Conservation (phyloP, 2,888 invertebrate genomes). For the Mimachlamys varia region DNA sequence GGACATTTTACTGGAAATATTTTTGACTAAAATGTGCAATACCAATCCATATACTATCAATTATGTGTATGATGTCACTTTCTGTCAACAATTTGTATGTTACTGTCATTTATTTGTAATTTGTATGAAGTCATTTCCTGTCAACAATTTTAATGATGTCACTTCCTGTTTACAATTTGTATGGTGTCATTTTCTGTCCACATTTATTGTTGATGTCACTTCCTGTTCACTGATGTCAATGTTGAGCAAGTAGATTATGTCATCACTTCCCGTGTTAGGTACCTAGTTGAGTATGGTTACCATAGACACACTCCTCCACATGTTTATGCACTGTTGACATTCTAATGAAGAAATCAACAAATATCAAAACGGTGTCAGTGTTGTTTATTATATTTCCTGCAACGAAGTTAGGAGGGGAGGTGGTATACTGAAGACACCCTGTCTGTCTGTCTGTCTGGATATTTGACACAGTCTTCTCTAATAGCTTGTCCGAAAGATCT, state of each 20-base stretch:
- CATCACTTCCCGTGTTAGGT: not conserved
- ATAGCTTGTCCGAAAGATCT: no score
- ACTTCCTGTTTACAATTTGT: not conserved
- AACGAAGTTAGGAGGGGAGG: no score
- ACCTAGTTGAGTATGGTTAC: not conserved
- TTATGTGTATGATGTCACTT: not conserved
- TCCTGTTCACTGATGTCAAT: not conserved
- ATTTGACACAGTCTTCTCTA: no score
- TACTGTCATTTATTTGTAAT: not conserved
- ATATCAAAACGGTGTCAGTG: not conserved
- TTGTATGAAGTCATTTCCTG: not conserved
- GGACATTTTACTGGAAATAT: no score
- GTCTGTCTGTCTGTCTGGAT: no score
- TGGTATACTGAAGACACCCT: no score
- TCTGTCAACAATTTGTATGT: not conserved
- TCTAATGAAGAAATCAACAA: slow-evolving; percentile 21
- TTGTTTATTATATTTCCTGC: not conserved
- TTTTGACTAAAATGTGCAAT: not conserved
- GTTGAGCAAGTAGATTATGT: not conserved
- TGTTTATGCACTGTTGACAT: slow-evolving; percentile 17
- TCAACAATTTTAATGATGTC: not conserved
- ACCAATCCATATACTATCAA: not conserved
- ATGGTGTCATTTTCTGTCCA: not conserved
- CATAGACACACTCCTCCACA: not conserved
- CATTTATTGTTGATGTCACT: not conserved